Evolutionary conservation across 2,797 vertebrate species (phyloP), one percentile per base, ranked within the genome.

Genomic region (Vespertilio murinus): DNA sequence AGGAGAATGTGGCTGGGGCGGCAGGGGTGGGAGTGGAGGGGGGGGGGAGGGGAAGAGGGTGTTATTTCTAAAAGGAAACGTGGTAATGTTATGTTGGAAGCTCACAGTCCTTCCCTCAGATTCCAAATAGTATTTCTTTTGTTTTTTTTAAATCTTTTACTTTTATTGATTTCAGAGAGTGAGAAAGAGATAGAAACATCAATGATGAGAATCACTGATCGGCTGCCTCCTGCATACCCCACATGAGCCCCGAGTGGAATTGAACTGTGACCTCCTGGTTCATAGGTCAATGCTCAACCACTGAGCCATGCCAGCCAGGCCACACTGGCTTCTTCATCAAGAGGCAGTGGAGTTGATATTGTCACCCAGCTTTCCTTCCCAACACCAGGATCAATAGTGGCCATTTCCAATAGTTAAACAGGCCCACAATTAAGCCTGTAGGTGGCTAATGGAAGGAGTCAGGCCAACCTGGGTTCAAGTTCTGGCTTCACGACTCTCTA

Each of bases 41-140:
- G 42, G 8, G 8, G 10, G 5, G 11, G 13, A 8, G 52, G 52
- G 18, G 52, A 54, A 7, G 52, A 54, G 28, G 35, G 33, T 81
- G 61, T 91, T 54, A 25, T 74, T 88, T 96, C 42, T 64, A 77
- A 87, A 86, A 61, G 54, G 67, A 93, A 92, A n/a, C 30, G 71
- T 18, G 45, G 35, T 88, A 64, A 69, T 49, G 42, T 88, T 30
- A 84, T 54, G 83, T 90, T 81, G 87, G 71, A 84, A 87, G 71
- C 17, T 38, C 35, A 35, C n/a, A 74, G 75, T 61, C 28, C 10
- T 91, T 88, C 85, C 71, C 38, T 69, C 2, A n/a, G 40, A 77
- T 89, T 71, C 61, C 65, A 61, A 64, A 78, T 8, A 82, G n/a
- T 20, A 25, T 20, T 54, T 86, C 40, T 56, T 59, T 61, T 28